phyloP scores from a whole-genome alignment of 2,888 invertebrate genomes.

The Spicauda simplicius region DNA sequence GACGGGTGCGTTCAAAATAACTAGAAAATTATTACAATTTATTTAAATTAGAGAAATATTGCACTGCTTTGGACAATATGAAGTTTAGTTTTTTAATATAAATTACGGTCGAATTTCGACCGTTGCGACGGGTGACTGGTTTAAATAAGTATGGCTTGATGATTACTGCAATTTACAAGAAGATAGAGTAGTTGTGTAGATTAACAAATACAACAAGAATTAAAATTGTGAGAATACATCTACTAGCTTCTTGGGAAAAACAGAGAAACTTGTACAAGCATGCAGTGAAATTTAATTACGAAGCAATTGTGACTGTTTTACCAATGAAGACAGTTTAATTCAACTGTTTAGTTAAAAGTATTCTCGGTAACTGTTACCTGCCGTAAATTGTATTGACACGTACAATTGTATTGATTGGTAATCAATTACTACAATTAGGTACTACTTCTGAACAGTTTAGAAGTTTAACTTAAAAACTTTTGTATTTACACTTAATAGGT shows the following conservation, averaged over 20 bases:
- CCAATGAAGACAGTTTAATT: not conserved
- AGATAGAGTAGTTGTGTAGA: not conserved
- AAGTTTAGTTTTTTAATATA: too few relatives aligned
- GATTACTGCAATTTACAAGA: too few relatives aligned
- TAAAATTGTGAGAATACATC: not conserved
- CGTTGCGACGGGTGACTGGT: too few relatives aligned
- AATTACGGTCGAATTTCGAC: too few relatives aligned
- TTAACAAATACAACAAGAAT: not conserved
- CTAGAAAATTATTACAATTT: too few relatives aligned
- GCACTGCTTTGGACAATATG: too few relatives aligned
- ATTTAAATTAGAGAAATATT: too few relatives aligned
- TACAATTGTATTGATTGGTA: not conserved
- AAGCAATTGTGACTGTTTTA: constrained; percentile 13
- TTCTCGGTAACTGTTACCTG: not conserved
- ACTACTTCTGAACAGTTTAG: too few relatives aligned
- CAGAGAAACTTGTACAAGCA: constrained; percentile 10
- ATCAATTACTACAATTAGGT: not conserved
- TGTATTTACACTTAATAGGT: too few relatives aligned
- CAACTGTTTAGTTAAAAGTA: not conserved
- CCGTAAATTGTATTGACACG: not conserved
- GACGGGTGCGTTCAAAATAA: too few relatives aligned
- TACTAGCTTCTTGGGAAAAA: not conserved
- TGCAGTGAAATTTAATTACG: constrained; percentile 21
- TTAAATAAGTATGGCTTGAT: too few relatives aligned
- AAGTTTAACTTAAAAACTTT: too few relatives aligned